Evolutionary conservation across 2,888 invertebrate genomes (phyloP).

Genomic region (Lepidocyrtoides sp.): DNA sequence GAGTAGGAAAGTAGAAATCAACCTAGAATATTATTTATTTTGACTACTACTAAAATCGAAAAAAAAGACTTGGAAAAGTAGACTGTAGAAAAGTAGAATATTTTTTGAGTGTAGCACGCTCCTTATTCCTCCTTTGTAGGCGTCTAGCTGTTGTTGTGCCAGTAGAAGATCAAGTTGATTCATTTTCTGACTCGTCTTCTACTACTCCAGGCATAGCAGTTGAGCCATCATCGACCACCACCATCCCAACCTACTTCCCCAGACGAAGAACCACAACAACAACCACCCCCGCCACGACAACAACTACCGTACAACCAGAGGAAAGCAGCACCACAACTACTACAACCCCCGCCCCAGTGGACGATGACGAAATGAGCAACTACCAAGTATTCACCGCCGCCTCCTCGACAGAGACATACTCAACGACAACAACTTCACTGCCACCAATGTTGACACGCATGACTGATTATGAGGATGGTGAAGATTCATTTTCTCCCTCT

Average conservation of each 20-base stretch:
- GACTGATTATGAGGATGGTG: too few relatives aligned
- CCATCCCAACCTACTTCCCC: neutral
- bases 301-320: slow-evolving; percentile 13
- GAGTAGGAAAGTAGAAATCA: neutral
- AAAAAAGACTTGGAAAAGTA: neutral
- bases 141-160: slow-evolving; percentile 39
- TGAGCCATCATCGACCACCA: slow-evolving; percentile 13
- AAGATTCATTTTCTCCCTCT: too few relatives aligned
- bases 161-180: slow-evolving; percentile 64
- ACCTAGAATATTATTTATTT: too few relatives aligned
- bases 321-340: slow-evolving; percentile 48
- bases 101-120: slow-evolving; percentile 37
- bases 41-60: too few relatives aligned
- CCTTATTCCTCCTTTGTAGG: slow-evolving; percentile 56
- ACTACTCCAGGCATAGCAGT: slow-evolving; percentile 62
- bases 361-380: neutral
- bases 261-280: neutral
- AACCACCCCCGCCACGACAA: too few relatives aligned
- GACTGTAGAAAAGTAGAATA: slow-evolving; percentile 8
- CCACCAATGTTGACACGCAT: neutral
- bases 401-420: neutral
- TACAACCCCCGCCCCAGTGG: neutral
- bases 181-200: slow-evolving; percentile 75
- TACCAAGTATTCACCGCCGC: neutral
- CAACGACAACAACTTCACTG: slow-evolving; percentile 5